A percentile compares a stretch with the other conserved stretches of the same genome.
These are phyloP conservation scores for Myathropa florea DNA, from an alignment of 2,888 invertebrate genomes.

Conservation along the genomic window DNA sequence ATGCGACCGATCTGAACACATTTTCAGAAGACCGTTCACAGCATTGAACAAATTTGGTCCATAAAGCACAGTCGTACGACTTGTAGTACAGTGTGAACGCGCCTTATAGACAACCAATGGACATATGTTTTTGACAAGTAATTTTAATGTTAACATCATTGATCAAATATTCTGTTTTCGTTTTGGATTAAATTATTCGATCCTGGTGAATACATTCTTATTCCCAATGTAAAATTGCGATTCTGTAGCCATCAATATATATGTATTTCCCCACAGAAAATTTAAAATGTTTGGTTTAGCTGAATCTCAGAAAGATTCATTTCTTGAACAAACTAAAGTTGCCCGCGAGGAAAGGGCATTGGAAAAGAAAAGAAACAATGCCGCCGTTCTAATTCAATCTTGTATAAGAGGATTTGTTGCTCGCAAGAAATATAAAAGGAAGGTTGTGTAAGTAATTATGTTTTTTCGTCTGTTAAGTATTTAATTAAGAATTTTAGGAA, in stretches of 20 bases:
- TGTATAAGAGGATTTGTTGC: constrained; percentile 88
- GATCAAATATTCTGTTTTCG: background rate
- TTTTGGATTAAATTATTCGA: background rate
- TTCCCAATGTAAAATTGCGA: constrained; percentile 36
- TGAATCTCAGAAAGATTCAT: constrained; percentile 85
- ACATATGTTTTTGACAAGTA: constrained; percentile 41
- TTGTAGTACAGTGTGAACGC: no score
- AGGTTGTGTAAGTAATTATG: constrained; percentile 85
- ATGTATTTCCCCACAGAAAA: background rate
- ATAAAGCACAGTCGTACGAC: no score
- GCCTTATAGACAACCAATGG: no score
- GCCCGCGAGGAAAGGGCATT: constrained; percentile 94
- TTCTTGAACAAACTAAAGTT: constrained; percentile 94
- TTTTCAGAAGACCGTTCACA: no score
- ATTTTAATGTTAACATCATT: constrained; percentile 11
- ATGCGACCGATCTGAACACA: no score
- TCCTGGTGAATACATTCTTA: background rate
- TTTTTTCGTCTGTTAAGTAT: background rate
- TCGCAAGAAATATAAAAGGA: constrained; percentile 84
- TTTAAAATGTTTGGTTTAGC: constrained; percentile 84
- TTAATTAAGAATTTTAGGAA: background rate
- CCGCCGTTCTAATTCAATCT: constrained; percentile 89
- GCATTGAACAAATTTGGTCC: no score
- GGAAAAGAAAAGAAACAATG: constrained; percentile 90
- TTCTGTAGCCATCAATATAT: constrained; percentile 14